Evolutionary conservation across 2,888 invertebrate species (phyloP).

Genomic region (Agonopterix arenella): DNA sequence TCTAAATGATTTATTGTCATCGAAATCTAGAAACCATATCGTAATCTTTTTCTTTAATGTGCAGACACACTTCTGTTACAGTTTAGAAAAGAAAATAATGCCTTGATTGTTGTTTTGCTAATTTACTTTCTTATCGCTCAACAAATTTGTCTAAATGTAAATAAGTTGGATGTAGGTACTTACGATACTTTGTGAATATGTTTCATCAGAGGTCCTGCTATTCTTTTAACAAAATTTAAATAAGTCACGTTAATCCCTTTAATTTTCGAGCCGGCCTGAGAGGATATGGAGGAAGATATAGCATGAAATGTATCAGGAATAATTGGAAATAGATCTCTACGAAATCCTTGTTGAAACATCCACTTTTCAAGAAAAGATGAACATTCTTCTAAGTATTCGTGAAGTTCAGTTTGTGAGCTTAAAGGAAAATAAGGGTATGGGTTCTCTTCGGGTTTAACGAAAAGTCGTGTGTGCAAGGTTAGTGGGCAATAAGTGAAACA

Average conservation of each 20-base stretch:
- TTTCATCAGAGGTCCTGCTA: constrained; percentile 64
- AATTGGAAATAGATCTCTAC: constrained; percentile 58
- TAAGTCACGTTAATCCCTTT: constrained; percentile 62
- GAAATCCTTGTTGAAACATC: constrained; percentile 69
- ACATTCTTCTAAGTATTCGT: constrained; percentile 47
- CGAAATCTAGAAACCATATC: too few relatives aligned
- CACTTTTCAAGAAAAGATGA: constrained; percentile 57
- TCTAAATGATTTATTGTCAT: too few relatives aligned
- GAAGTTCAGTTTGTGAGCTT: constrained; percentile 33
- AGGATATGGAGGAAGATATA: constrained; percentile 38
- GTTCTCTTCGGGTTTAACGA: constrained; percentile 36
- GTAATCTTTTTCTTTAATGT: too few relatives aligned
- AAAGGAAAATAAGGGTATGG: constrained; percentile 61
- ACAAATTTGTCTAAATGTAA: background rate
- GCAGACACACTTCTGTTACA: too few relatives aligned
- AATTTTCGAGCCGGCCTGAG: constrained; percentile 31
- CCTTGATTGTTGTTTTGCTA: too few relatives aligned
- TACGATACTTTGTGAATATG: constrained; percentile 53
- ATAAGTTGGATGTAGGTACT: constrained; percentile 17
- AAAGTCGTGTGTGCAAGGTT: constrained; percentile 43
- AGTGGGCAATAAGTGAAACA: constrained; percentile 55
- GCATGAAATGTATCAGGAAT: constrained; percentile 64
- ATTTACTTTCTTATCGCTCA: too few relatives aligned
- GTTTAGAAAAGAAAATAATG: too few relatives aligned
- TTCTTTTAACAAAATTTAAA: constrained; percentile 54